These are phyloP conservation scores for Peribatodes rhomboidaria DNA, from an alignment of 2,888 invertebrate species.

Conservation along the genomic window DNA sequence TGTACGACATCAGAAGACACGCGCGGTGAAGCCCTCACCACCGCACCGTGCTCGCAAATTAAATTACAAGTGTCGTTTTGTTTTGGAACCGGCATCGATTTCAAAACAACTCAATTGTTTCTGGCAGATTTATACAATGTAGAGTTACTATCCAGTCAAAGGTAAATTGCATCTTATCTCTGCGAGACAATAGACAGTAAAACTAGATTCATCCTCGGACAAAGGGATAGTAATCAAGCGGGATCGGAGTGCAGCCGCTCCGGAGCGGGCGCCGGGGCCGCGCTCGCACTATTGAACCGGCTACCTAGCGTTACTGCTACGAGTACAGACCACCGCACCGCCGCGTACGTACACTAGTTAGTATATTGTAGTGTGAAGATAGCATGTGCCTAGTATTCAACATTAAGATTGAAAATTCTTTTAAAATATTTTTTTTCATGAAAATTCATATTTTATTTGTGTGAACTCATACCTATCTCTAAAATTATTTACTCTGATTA, in stretches of 20 bases:
- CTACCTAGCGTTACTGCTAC: too few species aligned
- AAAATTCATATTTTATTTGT: too few species aligned
- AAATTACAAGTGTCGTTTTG: background rate
- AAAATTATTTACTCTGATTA: too few species aligned
- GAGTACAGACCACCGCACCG: too few species aligned
- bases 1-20: background rate
- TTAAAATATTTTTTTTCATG: too few species aligned
- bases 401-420: too few species aligned
- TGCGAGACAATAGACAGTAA: constrained; percentile 25
- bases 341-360: too few species aligned
- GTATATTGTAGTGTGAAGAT: too few species aligned
- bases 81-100: background rate
- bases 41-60: background rate
- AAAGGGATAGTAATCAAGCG: constrained; percentile 22
- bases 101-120: background rate
- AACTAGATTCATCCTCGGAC: constrained; percentile 16
- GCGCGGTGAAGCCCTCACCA: background rate
- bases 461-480: too few species aligned
- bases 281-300: background rate
- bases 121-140: background rate
- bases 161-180: constrained; percentile 29
- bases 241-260: background rate
- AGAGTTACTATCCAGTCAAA: background rate
- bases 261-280: constrained; percentile 1
- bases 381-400: too few species aligned